Base-by-base conservation (phyloP, 2,888 invertebrate genomes). In the Biston betularia region DNA sequence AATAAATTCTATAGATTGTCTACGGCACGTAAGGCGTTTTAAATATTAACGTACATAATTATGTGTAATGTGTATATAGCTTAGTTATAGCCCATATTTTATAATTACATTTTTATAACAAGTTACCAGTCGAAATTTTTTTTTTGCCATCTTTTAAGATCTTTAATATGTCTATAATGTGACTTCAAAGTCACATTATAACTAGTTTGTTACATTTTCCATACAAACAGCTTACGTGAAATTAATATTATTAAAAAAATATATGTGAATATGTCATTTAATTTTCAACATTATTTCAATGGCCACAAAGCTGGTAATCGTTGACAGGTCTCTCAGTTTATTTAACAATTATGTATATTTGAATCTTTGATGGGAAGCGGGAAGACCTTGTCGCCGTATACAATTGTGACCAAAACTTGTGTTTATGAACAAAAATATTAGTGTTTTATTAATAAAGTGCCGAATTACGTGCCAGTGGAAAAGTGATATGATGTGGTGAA, bases 1-100 rank as follows among this genome's bases (percentile, higher is more conserved):
- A 65, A 76, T 75, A 70, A 72, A 15, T 6, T 53, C 74, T 74
- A 63, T 68, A 73, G 6, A 9, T 55, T 34, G 5, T 76, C 63
- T 78, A 79, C 65, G 71, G 75, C 77, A 78, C 33, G 11, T 71
- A 78, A 82, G 81, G 82, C 79, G 33, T 48, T 9, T 6, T n/a
- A 9, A 11, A 73, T 42, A 42, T 42, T 1, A 38, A 9, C 38
- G 11, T 12, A 42, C 10, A 42, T 10, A 9, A 42, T 42, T 42
- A 42, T n/a, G n/a, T n/a, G n/a, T n/a, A n/a, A 40, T 10, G 9
- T 40, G 40, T 40, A 24, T 24, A 24, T 24, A 24, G 3, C 24
- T 24, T 24, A 24, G 24, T 1, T 24, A 24, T 24, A 3, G 24
- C 24, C 24, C 24, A 72, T 56, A 50, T 7, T 7, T n/a, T 45